phyloP scores from a whole-genome alignment of 2,113 vertebrate genomes.

The Pollimyrus isidori region DNA sequence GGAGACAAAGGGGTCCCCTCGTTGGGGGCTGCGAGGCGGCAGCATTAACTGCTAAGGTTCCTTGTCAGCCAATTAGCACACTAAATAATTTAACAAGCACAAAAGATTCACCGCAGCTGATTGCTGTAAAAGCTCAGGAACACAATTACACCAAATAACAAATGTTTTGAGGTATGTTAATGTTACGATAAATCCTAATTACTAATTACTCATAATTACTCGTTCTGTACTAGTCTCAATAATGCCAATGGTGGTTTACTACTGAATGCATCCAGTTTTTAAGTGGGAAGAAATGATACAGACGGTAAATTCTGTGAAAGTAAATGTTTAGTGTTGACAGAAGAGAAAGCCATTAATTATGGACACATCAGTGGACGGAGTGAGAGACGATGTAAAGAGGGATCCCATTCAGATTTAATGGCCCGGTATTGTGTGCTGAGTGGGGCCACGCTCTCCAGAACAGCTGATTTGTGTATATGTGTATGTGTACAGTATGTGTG shows the following conservation, averaged over 20 bases:
- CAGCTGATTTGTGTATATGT: neutral
- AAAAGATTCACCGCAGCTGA: neutral
- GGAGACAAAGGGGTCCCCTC: neutral
- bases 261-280: neutral
- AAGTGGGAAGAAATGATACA: neutral
- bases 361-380: neutral
- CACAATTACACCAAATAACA: neutral
- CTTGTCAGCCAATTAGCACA: neutral
- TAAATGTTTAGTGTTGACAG: neutral
- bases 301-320: neutral
- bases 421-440: neutral
- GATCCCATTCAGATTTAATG: neutral
- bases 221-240: neutral
- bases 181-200: neutral
- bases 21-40: neutral
- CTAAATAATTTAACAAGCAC: constrained; percentile 2
- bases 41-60: neutral
- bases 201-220: neutral
- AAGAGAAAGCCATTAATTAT: neutral
- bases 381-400: neutral
- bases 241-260: neutral
- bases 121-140: neutral
- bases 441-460: neutral
- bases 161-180: neutral
- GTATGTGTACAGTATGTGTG: neutral